phyloP scores from a whole-genome alignment of 2,113 vertebrate species.

The Rhinopithecus roxellana region DNA sequence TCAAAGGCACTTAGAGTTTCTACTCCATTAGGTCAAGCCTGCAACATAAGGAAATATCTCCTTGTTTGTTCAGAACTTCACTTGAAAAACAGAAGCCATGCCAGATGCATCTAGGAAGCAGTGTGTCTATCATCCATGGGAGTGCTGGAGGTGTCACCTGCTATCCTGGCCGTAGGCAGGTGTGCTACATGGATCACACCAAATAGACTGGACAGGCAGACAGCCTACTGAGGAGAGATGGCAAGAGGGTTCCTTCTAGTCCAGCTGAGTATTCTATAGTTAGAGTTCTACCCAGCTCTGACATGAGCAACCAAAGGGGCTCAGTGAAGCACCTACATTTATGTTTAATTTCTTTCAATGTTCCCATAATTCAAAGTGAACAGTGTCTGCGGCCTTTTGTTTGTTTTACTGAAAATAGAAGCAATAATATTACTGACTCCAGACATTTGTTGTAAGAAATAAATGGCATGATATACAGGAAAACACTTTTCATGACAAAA shows the following conservation, averaged over 20 bases:
- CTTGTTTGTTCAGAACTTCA: neutral
- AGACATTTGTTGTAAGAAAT: neutral
- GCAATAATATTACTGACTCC: neutral
- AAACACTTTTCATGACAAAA: conserved; percentile 5
- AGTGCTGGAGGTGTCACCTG: neutral
- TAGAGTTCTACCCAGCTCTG: neutral
- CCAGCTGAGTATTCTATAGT: too few relatives aligned
- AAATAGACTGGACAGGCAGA: neutral
- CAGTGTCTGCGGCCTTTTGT: neutral
- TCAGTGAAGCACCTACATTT: neutral
- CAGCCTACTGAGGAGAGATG: neutral
- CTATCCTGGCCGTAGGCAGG: neutral
- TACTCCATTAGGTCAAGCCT: neutral
- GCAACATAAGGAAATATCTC: neutral
- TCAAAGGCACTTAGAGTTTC: neutral
- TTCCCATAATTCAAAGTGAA: neutral
- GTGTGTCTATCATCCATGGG: accelerated
- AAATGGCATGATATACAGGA: neutral
- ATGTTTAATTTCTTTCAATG: neutral
- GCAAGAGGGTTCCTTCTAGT: too few relatives aligned
- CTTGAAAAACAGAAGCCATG: neutral
- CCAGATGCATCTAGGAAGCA: neutral
- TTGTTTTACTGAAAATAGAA: neutral
- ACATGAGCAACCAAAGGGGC: neutral
- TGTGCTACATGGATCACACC: neutral